Base-by-base conservation (phyloP, 1,140 invertebrate genomes). In the Hermetia illucens region DNA sequence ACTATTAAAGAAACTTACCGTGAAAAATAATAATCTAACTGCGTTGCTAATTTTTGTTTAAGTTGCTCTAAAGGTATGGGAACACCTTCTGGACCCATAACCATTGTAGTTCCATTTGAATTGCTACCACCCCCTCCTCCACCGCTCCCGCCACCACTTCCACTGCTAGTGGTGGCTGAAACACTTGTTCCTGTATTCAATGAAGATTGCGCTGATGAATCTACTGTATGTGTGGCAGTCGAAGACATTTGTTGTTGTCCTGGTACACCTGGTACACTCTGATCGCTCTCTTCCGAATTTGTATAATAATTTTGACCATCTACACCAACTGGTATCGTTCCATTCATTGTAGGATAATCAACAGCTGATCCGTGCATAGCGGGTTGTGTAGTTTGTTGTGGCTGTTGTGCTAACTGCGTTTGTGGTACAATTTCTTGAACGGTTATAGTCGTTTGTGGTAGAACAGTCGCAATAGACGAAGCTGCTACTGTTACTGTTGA, bases 1-100 rank as follows among this genome's bases (percentile, higher is more conserved):
- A 19, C 18, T 16, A 18, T 34, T 15, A 34, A 6, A 34, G 5
- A 5, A 4, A 17, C 47, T 51, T 63, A 81, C 79, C 79, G 77
- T 43, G 85, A 90, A 65, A 90, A 90, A 61, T 89, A 90, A 60
- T 87, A 88, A 66, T 91, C 86, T 45, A 90, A 72, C 58, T 90
- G 85, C 38, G 74, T 72, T 48, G 81, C 82, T 47, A 90, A 71
- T 70, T 80, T 70, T 45, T 75, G 72, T 62, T 85, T 82, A 9
- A 88, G 63, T 54, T 86, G 75, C 44, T 83, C 79, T 52, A 82
- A 61, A 37, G 75, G 66, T 51, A 73, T 66, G 29, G 58, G 55
- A 31, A 60, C 49, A 17, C 44, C 16, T n/a, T 30, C 40, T 32
- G 36, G 13, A 34, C 31, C n/a, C n/a, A n/a, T n/a, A n/a, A n/a